phyloP scores from a whole-genome alignment of 1,140 invertebrate species.

The Manduca sexta region DNA sequence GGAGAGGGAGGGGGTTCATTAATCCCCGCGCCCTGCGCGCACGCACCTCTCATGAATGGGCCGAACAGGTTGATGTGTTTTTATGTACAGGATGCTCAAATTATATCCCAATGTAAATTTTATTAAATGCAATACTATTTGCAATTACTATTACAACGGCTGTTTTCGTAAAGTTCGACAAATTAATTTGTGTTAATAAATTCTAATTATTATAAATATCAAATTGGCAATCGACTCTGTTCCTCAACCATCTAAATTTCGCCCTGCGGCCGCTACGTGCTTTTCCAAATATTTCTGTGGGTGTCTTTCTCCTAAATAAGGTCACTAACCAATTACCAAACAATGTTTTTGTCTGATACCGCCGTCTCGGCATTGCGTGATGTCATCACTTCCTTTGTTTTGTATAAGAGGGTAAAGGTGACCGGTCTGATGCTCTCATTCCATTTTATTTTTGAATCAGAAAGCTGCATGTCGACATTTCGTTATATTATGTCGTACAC shows the following conservation, averaged over 20 bases:
- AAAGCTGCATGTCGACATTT: too few species aligned
- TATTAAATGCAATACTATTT: too few species aligned
- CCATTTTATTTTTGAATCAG: too few species aligned
- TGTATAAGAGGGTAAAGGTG: slow-evolving; percentile 29
- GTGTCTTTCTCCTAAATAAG: slow-evolving; percentile 4
- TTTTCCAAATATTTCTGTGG: not conserved
- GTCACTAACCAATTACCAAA: slow-evolving; percentile 24
- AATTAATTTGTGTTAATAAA: too few species aligned
- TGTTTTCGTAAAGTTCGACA: too few species aligned
- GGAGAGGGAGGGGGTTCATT: slow-evolving; percentile 61
- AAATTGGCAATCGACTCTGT: too few species aligned
- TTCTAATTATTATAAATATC: too few species aligned
- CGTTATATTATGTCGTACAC: too few species aligned
- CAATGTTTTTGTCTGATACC: slow-evolving; percentile 20
- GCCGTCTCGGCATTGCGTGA: slow-evolving; percentile 25
- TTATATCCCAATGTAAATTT: too few species aligned
- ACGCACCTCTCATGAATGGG: slow-evolving; percentile 73
- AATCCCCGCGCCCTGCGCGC: slow-evolving; percentile 70
- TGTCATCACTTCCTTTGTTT: slow-evolving; percentile 53
- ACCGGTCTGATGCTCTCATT: slow-evolving; percentile 1
- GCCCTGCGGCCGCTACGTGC: too few species aligned
- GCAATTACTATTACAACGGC: too few species aligned
- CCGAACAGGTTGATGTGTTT: slow-evolving; percentile 69
- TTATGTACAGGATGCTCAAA: slow-evolving; percentile 38
- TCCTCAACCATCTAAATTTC: too few species aligned